phyloP scores from a whole-genome alignment of 2,888 invertebrate genomes.

The Cheilosia urbana region DNA sequence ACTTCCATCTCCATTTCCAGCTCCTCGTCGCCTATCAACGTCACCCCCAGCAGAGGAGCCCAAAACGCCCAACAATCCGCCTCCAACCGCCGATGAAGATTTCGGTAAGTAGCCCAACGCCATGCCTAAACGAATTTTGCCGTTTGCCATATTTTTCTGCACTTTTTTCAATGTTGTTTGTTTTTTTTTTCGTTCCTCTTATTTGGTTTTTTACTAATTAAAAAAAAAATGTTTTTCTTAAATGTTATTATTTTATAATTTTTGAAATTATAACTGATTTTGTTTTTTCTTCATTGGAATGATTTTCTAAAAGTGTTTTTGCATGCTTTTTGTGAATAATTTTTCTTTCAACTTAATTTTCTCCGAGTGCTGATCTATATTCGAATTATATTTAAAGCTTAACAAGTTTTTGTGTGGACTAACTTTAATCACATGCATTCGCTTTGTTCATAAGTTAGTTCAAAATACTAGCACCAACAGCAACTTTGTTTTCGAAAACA shows the following conservation, averaged over 20 bases:
- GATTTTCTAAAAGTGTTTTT: slow-evolving; percentile 54
- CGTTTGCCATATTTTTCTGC: slow-evolving; percentile 55
- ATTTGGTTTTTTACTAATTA: slow-evolving; percentile 77
- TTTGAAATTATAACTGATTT: slow-evolving; percentile 68
- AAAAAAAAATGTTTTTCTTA: slow-evolving; percentile 32
- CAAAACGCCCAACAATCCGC: slow-evolving; percentile 78
- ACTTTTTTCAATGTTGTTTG: slow-evolving; percentile 70
- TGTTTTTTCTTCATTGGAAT: slow-evolving; percentile 72
- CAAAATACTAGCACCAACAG: slow-evolving; percentile 56
- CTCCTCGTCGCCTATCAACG: slow-evolving; percentile 79
- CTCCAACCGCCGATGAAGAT: slow-evolving; percentile 79
- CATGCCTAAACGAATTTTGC: background rate
- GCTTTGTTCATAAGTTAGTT: slow-evolving; percentile 1
- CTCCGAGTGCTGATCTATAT: slow-evolving; percentile 4
- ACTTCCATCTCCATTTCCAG: slow-evolving; percentile 53
- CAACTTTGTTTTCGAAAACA: slow-evolving; percentile 42
- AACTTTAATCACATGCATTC: slow-evolving; percentile 9
- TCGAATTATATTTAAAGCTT: too few species aligned
- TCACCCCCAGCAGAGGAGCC: slow-evolving; percentile 76
- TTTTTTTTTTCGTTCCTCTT: slow-evolving; percentile 77
- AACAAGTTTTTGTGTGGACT: slow-evolving; percentile 11
- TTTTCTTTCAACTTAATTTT: background rate
- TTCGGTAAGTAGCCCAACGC: slow-evolving; percentile 79
- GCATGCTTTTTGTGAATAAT: slow-evolving; percentile 66
- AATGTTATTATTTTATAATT: slow-evolving; percentile 73